These are phyloP conservation scores for Coenonympha arcania DNA, from an alignment of 2,888 invertebrate species.

Conservation along the genomic window DNA sequence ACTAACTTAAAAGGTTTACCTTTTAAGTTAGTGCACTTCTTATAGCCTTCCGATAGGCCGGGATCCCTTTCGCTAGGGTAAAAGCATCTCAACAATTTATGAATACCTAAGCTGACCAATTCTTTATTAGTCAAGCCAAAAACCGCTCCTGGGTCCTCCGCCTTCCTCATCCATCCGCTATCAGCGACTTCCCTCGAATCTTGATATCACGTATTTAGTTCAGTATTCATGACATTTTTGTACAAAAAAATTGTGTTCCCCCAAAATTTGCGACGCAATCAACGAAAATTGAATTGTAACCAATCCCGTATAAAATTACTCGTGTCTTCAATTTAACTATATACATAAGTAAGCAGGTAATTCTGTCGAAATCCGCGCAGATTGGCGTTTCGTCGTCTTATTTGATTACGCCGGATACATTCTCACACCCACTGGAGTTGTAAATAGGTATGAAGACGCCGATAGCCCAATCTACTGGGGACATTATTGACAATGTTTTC, in stretches of 20 bases:
- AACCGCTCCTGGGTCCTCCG: too few species aligned
- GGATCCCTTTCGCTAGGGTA: too few species aligned
- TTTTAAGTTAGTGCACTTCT: too few species aligned
- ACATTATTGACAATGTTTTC: neutral
- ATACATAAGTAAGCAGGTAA: constrained; percentile 24
- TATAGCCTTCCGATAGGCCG: too few species aligned
- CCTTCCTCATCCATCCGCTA: too few species aligned
- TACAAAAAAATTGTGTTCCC: neutral
- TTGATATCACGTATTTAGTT: too few species aligned
- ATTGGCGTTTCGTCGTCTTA: constrained; percentile 20
- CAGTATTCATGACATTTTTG: neutral
- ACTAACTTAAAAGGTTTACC: too few species aligned
- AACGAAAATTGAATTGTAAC: constrained; percentile 16
- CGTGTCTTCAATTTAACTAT: constrained; percentile 20
- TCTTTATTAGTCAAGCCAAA: too few species aligned
- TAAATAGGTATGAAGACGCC: neutral
- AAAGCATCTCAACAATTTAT: too few species aligned
- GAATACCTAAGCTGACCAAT: too few species aligned
- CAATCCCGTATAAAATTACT: constrained; percentile 14
- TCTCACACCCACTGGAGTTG: constrained; percentile 14
- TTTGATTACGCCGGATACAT: constrained; percentile 20
- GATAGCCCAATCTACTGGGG: neutral
- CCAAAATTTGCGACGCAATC: neutral
- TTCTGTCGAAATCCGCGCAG: constrained; percentile 16
- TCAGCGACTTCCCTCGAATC: too few species aligned